phyloP scores from a whole-genome alignment of 2,113 vertebrate species.

The Vombatus ursinus region DNA sequence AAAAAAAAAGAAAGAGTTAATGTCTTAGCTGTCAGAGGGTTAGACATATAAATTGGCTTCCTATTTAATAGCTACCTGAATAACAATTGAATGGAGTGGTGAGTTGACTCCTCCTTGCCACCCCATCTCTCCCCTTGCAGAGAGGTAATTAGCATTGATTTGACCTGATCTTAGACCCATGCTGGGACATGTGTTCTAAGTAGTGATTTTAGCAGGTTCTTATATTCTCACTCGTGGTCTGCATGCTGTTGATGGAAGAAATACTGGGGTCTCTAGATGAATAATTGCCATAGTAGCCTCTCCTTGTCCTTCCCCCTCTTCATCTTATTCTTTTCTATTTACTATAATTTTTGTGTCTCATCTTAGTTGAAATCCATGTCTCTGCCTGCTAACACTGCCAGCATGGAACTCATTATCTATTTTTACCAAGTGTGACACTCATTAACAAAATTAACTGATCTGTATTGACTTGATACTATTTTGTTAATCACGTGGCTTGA shows the following conservation, averaged over 20 bases:
- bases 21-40: background rate
- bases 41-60: background rate
- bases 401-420: slow-evolving; percentile 48
- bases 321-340: slow-evolving; percentile 35
- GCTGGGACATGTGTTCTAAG: background rate
- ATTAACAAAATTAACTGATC: slow-evolving; percentile 63
- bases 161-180: background rate
- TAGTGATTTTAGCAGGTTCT: background rate
- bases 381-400: slow-evolving; percentile 32
- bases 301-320: background rate
- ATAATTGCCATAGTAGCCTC: background rate
- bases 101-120: background rate
- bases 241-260: background rate
- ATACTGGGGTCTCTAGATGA: background rate
- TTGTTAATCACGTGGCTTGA: slow-evolving; percentile 44
- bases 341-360: slow-evolving; percentile 18
- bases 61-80: slow-evolving; percentile 8
- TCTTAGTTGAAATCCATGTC: background rate
- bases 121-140: background rate
- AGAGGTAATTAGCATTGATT: slow-evolving; percentile 12
- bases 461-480: slow-evolving; percentile 50
- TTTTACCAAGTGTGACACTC: slow-evolving; percentile 53
- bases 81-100: background rate
- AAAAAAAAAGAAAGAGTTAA: slow-evolving; percentile 17
- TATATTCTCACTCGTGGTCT: background rate